Evolutionary conservation across 1,140 invertebrate genomes (phyloP).

Genomic region (Trypoxylus dichotomus): DNA sequence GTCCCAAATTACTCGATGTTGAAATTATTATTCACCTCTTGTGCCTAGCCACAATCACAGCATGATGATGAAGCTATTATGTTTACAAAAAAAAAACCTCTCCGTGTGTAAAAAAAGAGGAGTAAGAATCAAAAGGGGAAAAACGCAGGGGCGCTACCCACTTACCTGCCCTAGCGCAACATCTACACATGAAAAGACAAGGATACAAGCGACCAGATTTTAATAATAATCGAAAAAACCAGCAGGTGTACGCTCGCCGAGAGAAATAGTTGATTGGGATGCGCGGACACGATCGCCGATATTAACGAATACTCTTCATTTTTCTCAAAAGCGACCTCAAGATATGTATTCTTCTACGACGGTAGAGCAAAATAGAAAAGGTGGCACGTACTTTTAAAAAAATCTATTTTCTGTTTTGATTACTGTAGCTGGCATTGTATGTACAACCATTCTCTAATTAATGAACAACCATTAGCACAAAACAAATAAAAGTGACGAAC

Average conservation of each 20-base stretch:
- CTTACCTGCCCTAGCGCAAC: neutral
- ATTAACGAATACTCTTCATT: neutral
- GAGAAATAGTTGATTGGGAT: neutral
- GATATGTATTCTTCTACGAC: no score
- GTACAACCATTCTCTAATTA: no score
- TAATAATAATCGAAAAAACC: constrained; percentile 18
- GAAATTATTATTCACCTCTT: neutral
- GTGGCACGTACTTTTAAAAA: no score
- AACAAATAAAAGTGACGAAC: no score
- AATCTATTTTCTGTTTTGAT: no score
- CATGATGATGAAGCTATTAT: neutral
- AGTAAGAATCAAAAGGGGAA: neutral
- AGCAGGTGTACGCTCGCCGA: neutral
- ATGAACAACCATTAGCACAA: no score
- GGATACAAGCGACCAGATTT: neutral
- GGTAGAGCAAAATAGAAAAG: no score
- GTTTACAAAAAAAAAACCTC: neutral
- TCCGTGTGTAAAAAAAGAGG: neutral
- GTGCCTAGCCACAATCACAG: neutral
- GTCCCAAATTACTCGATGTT: neutral
- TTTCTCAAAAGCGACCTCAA: no score
- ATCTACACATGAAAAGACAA: neutral
- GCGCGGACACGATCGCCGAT: constrained; percentile 5
- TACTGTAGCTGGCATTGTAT: no score
- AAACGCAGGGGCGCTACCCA: neutral